Conservation (phyloP, 2,888 invertebrate genomes). For the Calameuta idolon region DNA sequence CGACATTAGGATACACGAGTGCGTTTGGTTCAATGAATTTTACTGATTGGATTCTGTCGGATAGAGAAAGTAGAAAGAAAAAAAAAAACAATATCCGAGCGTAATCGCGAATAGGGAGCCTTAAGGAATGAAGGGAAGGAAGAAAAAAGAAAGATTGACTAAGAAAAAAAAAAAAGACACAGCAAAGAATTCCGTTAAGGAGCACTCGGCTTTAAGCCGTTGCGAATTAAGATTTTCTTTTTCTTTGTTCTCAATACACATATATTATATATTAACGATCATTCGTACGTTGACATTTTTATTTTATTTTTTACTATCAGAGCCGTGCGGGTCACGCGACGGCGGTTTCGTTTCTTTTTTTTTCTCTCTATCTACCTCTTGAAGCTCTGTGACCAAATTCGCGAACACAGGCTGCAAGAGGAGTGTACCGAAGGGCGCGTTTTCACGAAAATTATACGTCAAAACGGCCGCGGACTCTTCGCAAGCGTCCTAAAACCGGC, state of each 20-base stretch:
- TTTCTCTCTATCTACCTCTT: neutral
- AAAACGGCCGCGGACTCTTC: neutral
- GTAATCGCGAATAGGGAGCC: neutral
- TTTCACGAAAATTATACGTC: neutral
- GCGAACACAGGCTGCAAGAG: too few relatives aligned
- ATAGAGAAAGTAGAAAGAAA: neutral
- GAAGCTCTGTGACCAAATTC: neutral
- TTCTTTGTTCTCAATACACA: neutral
- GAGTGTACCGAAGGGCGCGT: neutral
- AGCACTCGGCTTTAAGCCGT: neutral
- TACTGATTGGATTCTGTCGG: neutral
- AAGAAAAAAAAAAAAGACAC: conserved; percentile 11
- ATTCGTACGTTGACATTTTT: neutral
- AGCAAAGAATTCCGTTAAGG: neutral
- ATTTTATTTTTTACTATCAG: neutral
- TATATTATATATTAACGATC: neutral
- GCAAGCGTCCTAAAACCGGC: neutral
- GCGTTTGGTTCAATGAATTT: neutral
- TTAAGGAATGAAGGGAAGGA: neutral
- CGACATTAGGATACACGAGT: neutral
- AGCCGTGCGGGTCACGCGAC: neutral
- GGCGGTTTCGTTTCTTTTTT: neutral
- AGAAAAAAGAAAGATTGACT: neutral
- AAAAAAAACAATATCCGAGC: neutral
- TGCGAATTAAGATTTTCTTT: neutral